Conservation (phyloP, 2,888 invertebrate genomes). For the Rhagium mordax region DNA sequence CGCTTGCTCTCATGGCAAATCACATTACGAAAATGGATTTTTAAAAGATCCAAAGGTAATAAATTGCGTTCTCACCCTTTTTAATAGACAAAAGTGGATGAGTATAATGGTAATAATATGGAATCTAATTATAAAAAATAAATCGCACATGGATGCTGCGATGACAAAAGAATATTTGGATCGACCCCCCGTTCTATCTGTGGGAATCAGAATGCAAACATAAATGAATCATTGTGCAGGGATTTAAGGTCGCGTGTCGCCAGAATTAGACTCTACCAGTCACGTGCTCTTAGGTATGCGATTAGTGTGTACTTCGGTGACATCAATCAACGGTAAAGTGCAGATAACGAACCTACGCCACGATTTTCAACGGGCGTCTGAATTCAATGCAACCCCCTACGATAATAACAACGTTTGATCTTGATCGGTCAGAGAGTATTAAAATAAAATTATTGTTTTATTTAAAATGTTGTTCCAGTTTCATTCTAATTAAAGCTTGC, state of each 20-base stretch:
- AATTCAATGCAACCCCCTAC: constrained; percentile 29
- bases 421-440: constrained; percentile 25
- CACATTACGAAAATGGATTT: constrained; percentile 51
- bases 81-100: constrained; percentile 42
- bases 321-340: constrained; percentile 67
- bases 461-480: neutral
- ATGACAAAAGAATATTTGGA: constrained; percentile 44
- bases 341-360: constrained; percentile 64
- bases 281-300: constrained; percentile 67
- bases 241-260: constrained; percentile 65
- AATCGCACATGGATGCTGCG: constrained; percentile 61
- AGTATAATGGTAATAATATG: constrained; percentile 54
- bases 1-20: constrained; percentile 47
- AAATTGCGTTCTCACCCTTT: constrained; percentile 51
- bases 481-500: neutral
- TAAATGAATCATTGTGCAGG: constrained; percentile 67
- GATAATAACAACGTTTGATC: constrained; percentile 35
- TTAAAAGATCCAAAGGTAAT: constrained; percentile 51
- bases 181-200: constrained; percentile 54
- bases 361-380: constrained; percentile 54
- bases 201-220: constrained; percentile 66
- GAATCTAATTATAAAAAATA: constrained; percentile 69
- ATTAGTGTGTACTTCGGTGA: constrained; percentile 65
- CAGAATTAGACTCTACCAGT: constrained; percentile 62
- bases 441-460: constrained; percentile 14